phyloP scores from a whole-genome alignment of 2,797 vertebrate species.

The Urosaurus nigricauda region DNA sequence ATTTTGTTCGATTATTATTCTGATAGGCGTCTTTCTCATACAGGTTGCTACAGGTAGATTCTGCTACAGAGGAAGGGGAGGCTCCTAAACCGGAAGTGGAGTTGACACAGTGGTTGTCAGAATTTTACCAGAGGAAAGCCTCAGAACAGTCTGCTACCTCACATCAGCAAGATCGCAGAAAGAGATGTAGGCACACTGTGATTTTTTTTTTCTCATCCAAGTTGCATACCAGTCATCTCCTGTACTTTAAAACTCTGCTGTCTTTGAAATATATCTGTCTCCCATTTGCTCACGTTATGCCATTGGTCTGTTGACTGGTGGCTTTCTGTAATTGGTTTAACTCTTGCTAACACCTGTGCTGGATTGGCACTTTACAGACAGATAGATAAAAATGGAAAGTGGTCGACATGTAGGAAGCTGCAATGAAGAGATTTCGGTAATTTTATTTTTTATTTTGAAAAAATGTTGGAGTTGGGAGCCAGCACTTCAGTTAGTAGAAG shows the following conservation, averaged over 20 bases:
- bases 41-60: conserved; percentile 86
- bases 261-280: neutral
- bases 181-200: conserved; percentile 79
- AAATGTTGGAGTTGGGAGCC: too few species aligned
- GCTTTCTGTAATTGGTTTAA: neutral
- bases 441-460: too few species aligned
- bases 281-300: rapidly evolving
- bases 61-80: conserved; percentile 73
- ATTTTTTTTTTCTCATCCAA: neutral
- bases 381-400: too few species aligned
- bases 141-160: conserved; percentile 67
- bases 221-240: neutral
- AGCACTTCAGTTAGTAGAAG: too few species aligned
- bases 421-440: too few species aligned
- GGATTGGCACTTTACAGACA: too few species aligned
- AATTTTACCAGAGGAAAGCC: conserved; percentile 86
- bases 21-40: conserved; percentile 26
- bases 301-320: neutral
- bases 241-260: neutral
- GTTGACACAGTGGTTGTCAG: conserved; percentile 83
- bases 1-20: rapidly evolving
- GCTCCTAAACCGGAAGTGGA: conserved; percentile 79
- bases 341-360: neutral
- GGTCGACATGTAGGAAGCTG: too few species aligned
- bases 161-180: conserved; percentile 78